Base-by-base conservation (phyloP, 2,797 vertebrate genomes). In the Onychomys arenicola region DNA sequence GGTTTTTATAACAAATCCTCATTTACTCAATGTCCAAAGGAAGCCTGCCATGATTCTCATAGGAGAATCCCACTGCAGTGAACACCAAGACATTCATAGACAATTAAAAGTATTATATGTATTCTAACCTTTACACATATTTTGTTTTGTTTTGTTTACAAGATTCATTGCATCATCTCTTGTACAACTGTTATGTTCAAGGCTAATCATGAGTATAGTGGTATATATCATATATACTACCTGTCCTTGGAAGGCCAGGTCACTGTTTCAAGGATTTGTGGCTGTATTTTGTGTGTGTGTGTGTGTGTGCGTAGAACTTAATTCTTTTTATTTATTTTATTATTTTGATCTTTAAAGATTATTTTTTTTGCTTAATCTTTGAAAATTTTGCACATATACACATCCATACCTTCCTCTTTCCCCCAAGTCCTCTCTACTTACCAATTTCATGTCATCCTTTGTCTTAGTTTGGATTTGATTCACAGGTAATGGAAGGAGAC, bases 111-210 rank as follows among this genome's bases (percentile, higher is more conserved):
- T 71, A 69, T 40, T 52, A 63, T 0, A 37, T 11, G 10, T 34
- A 71, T 89, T 76, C 0, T 17, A 43, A 57, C 17, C 1, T 3
- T 82, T 87, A 37, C 65, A 90, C 5, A 52, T 1, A 29, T 89
- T 27, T 77, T 6, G 34, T 83, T 93, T 89, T 25, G 23, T 78
- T 82, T 85, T 69, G 37, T 49, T 87, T 93, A 91, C 43, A 90
- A 93, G 14, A 37, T 94, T 19, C 34, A 73, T 78, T 32, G 3
- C 10, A 84, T 81, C 80, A 80, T 9, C 29, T 96, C 34, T 65
- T 87, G 63, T 90, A 73, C 32, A 84, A 14, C 49, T 34, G 75
- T 69, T 90, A 4, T 17, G 0, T 76, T 83, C 21, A 0, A 80
- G 13, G 23, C 2, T 71, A 71, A 3, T 46, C 23, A 90, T 76